Evolutionary conservation across 2,888 invertebrate species (phyloP).

Genomic region (Cantharis rufa): DNA sequence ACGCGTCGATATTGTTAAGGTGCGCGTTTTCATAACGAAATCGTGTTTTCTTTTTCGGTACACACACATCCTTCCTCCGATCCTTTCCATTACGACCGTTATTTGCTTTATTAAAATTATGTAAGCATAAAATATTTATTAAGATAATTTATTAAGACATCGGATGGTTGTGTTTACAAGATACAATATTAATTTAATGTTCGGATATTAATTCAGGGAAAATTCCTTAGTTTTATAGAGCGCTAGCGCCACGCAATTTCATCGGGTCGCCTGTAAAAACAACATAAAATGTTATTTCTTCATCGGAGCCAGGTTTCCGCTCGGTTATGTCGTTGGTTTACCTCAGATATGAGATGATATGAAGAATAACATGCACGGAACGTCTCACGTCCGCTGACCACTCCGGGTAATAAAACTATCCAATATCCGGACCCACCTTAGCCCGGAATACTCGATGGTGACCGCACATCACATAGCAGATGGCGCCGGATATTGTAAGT

Average conservation of each 20-base stretch:
- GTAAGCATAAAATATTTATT: conserved; percentile 29
- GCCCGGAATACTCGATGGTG: conserved; percentile 28
- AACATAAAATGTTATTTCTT: conserved; percentile 56
- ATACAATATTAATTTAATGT: conserved; percentile 45
- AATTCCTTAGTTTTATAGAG: conserved; percentile 46
- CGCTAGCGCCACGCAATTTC: conserved; percentile 45
- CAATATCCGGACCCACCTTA: conserved; percentile 55
- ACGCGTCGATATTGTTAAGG: conserved; percentile 11
- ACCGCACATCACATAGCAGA: conserved; percentile 46
- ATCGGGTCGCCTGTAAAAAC: conserved; percentile 52
- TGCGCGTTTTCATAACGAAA: conserved; percentile 1
- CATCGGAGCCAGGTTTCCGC: conserved; percentile 54
- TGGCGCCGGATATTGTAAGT: conserved; percentile 42
- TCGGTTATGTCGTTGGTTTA: conserved; percentile 47
- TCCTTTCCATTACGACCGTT: conserved; percentile 1
- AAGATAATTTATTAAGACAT: conserved; percentile 32
- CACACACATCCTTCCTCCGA: background rate
- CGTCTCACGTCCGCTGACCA: conserved; percentile 51
- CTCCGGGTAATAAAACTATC: conserved; percentile 56
- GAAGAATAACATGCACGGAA: conserved; percentile 45
- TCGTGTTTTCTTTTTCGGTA: background rate
- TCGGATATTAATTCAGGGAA: conserved; percentile 47
- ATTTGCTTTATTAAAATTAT: conserved; percentile 28
- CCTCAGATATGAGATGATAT: conserved; percentile 45
- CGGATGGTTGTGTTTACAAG: conserved; percentile 34